These are phyloP conservation scores for Scolanthus callimorphus DNA, from an alignment of 92 coral and sea anemone species.

Conservation along the genomic window DNA sequence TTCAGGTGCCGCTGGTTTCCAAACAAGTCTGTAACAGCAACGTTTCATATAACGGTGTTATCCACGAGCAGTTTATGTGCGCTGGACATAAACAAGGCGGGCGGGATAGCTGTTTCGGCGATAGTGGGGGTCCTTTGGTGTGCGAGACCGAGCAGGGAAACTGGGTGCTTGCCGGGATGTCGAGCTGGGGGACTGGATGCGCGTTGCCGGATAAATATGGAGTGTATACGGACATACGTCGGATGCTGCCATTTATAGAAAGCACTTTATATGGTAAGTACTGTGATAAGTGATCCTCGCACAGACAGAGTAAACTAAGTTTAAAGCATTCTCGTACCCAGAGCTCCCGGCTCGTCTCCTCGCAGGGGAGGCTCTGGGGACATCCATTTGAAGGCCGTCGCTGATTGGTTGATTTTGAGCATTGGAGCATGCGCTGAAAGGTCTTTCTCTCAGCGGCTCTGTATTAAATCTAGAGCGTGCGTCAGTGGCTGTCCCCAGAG, in stretches of 20 bases:
- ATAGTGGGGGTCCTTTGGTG: slow-evolving; percentile 95
- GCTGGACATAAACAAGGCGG: slow-evolving; percentile 89
- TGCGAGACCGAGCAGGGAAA: slow-evolving; percentile 74
- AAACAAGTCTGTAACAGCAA: slow-evolving; percentile 69
- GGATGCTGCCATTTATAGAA: slow-evolving; percentile 76
- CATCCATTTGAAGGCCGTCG: background rate
- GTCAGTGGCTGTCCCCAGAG: no score
- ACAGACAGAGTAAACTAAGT: no score
- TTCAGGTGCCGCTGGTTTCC: slow-evolving; percentile 76
- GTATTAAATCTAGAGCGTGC: no score
- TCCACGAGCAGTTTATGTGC: slow-evolving; percentile 74
- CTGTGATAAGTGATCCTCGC: no score
- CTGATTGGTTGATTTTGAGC: no score
- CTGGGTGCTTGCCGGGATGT: slow-evolving; percentile 84
- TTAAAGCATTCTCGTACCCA: no score
- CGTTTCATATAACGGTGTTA: slow-evolving; percentile 64
- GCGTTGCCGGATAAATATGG: slow-evolving; percentile 88
- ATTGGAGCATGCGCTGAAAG: no score
- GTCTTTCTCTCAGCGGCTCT: no score
- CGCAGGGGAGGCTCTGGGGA: background rate
- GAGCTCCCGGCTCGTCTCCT: no score
- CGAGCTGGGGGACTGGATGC: slow-evolving; percentile 90
- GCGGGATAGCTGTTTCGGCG: slow-evolving; percentile 85
- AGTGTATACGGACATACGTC: slow-evolving; percentile 76
- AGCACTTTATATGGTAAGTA: slow-evolving; percentile 75